Conservation (phyloP, 1,140 invertebrate species). For the Neodiprion fabricii region DNA sequence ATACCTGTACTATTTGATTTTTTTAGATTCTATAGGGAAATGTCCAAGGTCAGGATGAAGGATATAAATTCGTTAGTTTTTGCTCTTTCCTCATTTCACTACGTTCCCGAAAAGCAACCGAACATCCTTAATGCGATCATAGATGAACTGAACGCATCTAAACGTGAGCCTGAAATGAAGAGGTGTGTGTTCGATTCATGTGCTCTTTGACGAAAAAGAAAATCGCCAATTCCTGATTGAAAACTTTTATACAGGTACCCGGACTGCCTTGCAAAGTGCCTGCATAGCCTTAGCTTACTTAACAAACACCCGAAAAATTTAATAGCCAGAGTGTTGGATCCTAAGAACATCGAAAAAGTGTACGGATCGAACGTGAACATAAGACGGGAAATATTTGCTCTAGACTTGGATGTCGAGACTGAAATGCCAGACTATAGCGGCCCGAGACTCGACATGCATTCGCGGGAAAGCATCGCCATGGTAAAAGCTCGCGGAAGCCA, state of each 20-base stretch:
- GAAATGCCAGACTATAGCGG: conserved; percentile 67
- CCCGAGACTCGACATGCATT: conserved; percentile 50
- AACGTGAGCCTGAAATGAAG: conserved; percentile 57
- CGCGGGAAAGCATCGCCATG: conserved; percentile 54
- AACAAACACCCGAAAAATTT: conserved; percentile 62
- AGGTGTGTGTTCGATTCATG: conserved; percentile 26
- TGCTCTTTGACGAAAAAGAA: too few species aligned
- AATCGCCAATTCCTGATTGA: too few species aligned
- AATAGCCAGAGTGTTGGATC: conserved; percentile 54
- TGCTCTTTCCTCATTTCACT: conserved; percentile 60
- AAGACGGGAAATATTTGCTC: conserved; percentile 60
- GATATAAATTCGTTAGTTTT: conserved; percentile 68
- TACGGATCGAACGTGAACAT: conserved; percentile 52
- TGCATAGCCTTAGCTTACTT: conserved; percentile 59
- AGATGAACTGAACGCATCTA: conserved; percentile 56
- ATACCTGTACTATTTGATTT: conserved; percentile 22
- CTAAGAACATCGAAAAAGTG: conserved; percentile 52
- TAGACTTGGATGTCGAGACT: conserved; percentile 63
- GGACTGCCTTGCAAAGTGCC: conserved; percentile 49
- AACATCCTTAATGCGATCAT: conserved; percentile 57
- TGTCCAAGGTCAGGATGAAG: conserved; percentile 62
- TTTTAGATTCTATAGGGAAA: conserved; percentile 36
- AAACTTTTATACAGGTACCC: conserved; percentile 42
- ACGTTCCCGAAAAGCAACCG: conserved; percentile 51
- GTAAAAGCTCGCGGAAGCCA: conserved; percentile 35